These are phyloP conservation scores for Trachelus tabidus DNA, from an alignment of 2,888 invertebrate species.

Conservation along the genomic window DNA sequence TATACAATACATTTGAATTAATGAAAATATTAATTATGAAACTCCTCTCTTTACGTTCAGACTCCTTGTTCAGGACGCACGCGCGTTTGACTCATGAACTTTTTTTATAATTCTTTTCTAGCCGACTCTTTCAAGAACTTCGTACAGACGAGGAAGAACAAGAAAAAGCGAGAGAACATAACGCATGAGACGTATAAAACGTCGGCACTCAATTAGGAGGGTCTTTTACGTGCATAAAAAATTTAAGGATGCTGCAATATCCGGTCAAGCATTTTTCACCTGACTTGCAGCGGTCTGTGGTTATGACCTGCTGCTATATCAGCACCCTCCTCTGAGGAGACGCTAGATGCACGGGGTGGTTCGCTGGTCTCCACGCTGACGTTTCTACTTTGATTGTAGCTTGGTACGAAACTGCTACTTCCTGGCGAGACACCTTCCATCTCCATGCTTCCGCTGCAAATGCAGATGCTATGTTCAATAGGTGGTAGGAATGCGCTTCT, in stretches of 20 bases:
- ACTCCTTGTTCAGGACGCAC: not conserved
- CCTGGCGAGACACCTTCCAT: conserved; percentile 64
- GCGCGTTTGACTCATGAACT: not conserved
- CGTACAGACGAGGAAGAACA: not conserved
- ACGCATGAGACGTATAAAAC: too few species aligned
- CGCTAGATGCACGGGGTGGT: conserved; percentile 64
- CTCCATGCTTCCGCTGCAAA: conserved; percentile 60
- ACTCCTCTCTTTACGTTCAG: not conserved
- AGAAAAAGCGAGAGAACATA: not conserved
- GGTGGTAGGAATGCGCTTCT: not conserved
- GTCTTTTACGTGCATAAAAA: not conserved
- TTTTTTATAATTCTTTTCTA: not conserved
- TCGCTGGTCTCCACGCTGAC: conserved; percentile 66
- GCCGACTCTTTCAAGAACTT: not conserved
- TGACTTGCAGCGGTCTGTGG: conserved; percentile 58
- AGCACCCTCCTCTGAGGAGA: conserved; percentile 64
- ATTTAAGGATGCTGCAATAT: not conserved
- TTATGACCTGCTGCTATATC: conserved; percentile 49
- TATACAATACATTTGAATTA: not conserved
- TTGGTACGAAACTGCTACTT: conserved; percentile 59
- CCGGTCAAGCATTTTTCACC: conserved; percentile 33
- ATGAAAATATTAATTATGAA: not conserved
- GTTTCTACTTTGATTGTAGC: conserved; percentile 60
- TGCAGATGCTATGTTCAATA: not conserved
- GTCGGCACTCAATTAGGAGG: too few species aligned